Base-by-base conservation (phyloP, 2,888 invertebrate species). In the Thereva unica region DNA sequence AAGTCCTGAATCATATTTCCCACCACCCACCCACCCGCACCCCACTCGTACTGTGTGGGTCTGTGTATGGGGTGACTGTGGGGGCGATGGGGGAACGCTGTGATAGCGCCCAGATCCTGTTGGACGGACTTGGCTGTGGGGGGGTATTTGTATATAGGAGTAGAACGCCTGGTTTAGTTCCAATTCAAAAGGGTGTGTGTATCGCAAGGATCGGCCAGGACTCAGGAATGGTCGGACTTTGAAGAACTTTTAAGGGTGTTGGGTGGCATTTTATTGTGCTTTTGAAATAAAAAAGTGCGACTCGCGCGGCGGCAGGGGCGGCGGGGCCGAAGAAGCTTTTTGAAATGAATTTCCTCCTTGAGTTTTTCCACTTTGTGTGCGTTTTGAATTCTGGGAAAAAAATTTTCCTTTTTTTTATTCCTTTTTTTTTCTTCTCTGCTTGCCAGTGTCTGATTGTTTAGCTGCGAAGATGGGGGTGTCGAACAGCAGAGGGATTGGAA, bases 1-100 rank as follows among this genome's bases (percentile, higher is more conserved):
- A 69, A 69, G 69, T 67, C 61, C 45, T 56, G 67, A 69, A 69
- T 69, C 69, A 69, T 69, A 69, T 69, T 69, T 69, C 63, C 38
- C 23, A 23, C 23, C 23, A 23, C 23, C 23, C 23, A 67, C 12
- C 12, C 45, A 47, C 35, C 40, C 57, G 44, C 7, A 34, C 3
- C 44, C n/a, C n/a, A n/a, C 23, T 23, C 23, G 23, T 23, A 23
- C 23, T 23, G 23, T 23, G 23, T 23, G 23, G 1, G 23, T n/a
- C n/a, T n/a, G n/a, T n/a, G n/a, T n/a, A n/a, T n/a, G 23, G 23
- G 23, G 23, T 23, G 23, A 2, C n/a, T n/a, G 2, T 23, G 23
- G 23, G 2, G 23, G 23, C 23, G 23, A 23, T 23, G 35, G 50
- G 40, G 61, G 55, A 6, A 12, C 23, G 23, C 40, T 23, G 50